A percentile compares a stretch with the other conserved stretches of the same genome.
These are phyloP conservation scores for Mycetomoellerius zeteki DNA, from an alignment of 1,140 invertebrate species.

Conservation along the genomic window DNA sequence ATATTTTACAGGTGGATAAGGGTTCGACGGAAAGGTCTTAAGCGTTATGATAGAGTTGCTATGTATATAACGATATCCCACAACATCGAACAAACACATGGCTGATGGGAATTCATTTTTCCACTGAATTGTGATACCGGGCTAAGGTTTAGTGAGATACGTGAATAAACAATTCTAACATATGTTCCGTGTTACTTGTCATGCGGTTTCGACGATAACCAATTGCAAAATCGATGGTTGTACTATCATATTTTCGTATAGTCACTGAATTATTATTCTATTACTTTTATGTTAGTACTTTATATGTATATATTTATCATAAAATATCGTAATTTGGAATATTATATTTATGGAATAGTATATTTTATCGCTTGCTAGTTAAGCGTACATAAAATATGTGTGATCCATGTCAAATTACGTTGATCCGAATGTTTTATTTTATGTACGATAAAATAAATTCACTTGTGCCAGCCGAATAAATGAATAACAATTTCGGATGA, in stretches of 20 bases:
- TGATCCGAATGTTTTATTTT: slow-evolving; percentile 6
- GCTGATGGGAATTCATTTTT: slow-evolving; percentile 74
- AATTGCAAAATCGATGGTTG: slow-evolving; percentile 47
- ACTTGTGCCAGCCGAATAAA: neutral
- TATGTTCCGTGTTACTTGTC: slow-evolving; percentile 74
- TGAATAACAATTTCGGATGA: slow-evolving; percentile 16
- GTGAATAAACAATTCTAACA: slow-evolving; percentile 76
- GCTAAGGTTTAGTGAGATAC: slow-evolving; percentile 70
- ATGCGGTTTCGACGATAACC: slow-evolving; percentile 50
- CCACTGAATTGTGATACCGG: slow-evolving; percentile 55
- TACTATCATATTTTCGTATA: slow-evolving; percentile 9
- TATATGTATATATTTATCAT: neutral
- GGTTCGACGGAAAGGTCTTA: slow-evolving; percentile 49
- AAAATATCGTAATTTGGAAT: slow-evolving; percentile 30
- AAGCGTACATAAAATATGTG: slow-evolving; percentile 2
- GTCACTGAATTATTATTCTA: slow-evolving; percentile 17
- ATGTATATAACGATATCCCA: slow-evolving; percentile 75
- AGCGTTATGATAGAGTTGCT: slow-evolving; percentile 74
- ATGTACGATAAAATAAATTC: slow-evolving; percentile 21
- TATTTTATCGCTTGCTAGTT: neutral
- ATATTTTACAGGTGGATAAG: slow-evolving; percentile 33
- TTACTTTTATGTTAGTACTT: neutral
- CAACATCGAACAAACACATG: slow-evolving; percentile 73
- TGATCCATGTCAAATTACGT: slow-evolving; percentile 5
- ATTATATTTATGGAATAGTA: neutral